Evolutionary conservation across 2,888 invertebrate genomes (phyloP), one percentile per base, ranked within the genome.

Genomic region (Drosophila kuntzei): DNA sequence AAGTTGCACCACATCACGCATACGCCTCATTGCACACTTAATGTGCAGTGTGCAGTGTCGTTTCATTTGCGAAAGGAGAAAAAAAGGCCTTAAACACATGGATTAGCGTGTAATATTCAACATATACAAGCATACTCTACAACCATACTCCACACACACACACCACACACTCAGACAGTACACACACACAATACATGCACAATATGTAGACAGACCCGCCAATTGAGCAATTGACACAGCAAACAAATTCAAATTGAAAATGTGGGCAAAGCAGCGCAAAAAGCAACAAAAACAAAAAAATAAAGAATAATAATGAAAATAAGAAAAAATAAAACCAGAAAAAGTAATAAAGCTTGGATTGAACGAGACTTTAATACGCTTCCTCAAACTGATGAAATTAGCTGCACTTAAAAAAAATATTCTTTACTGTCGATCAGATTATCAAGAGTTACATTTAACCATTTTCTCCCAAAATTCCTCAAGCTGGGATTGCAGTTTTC

Each of bases 191-290:
- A n/a, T n/a, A 49, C 54, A 46, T 32, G 39, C 22, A 36, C 34
- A 73, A 62, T 55, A 53, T 66, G 76, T 47, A 70, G 79, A 74
- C 81, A 66, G 69, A 50, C 69, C 69, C 87, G 82, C 71, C 89
- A 85, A 85, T 89, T 89, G 89, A 84, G 89, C 89, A 85, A 85
- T 85, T 85, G 87, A 85, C 87, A 89, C 89, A 89, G 81, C 89
- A 86, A 84, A 87, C 83, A 84, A 80, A 84, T 84, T 87, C 89
- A 88, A 85, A 89, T 85, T 89, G 87, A 87, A 85, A 82, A 89
- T 89, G 85, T 85, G 89, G 84, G 81, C 89, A 83, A 85, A 87
- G 70, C 76, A 70, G 65, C 63, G 71, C 70, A 68, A 74, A 81
- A 75, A 54, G 44, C 32, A 37, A 49, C 34, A 63, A 32, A 36